Percentiles rank a stretch among this genome's conserved stretches.
These are phyloP conservation scores for Ganaspis brasiliensis DNA, from an alignment of 2,888 invertebrate species.

Conservation along the genomic window DNA sequence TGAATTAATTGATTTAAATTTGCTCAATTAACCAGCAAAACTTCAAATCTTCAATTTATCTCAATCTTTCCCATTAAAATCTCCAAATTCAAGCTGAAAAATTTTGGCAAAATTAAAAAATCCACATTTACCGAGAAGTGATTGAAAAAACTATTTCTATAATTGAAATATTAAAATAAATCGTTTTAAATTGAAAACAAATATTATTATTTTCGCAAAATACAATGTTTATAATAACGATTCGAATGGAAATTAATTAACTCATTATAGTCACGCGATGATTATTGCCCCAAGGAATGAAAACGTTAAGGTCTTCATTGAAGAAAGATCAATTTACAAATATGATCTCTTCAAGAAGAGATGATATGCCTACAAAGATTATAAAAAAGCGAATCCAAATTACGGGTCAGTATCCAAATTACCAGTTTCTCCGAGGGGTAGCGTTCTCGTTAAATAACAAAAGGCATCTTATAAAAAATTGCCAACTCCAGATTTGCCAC, in stretches of 20 bases:
- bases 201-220: background rate
- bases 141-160: too few relatives aligned
- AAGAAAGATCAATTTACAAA: constrained; percentile 72
- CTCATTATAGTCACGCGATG: background rate
- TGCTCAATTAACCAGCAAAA: too few relatives aligned
- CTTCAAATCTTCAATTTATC: too few relatives aligned
- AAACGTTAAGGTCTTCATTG: constrained; percentile 77
- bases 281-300: constrained; percentile 5
- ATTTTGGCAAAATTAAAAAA: too few relatives aligned
- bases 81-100: too few relatives aligned
- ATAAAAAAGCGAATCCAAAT: constrained; percentile 17
- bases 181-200: background rate
- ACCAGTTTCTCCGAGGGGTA: constrained; percentile 17
- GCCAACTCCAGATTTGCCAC: background rate
- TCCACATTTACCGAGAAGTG: too few relatives aligned
- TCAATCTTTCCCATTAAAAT: too few relatives aligned
- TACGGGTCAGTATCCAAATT: constrained; percentile 38
- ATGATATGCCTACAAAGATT: constrained; percentile 66
- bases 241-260: background rate
- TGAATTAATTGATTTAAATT: too few relatives aligned
- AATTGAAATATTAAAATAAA: too few relatives aligned
- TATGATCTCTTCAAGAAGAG: constrained; percentile 72
- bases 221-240: too few relatives aligned
- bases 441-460: constrained; percentile 36
- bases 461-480: background rate